A percentile compares a stretch with the other conserved stretches of the same genome.
These are phyloP conservation scores for Caenorhabditis parvicauda DNA, from an alignment of 2,888 invertebrate species.

Conservation along the genomic window DNA sequence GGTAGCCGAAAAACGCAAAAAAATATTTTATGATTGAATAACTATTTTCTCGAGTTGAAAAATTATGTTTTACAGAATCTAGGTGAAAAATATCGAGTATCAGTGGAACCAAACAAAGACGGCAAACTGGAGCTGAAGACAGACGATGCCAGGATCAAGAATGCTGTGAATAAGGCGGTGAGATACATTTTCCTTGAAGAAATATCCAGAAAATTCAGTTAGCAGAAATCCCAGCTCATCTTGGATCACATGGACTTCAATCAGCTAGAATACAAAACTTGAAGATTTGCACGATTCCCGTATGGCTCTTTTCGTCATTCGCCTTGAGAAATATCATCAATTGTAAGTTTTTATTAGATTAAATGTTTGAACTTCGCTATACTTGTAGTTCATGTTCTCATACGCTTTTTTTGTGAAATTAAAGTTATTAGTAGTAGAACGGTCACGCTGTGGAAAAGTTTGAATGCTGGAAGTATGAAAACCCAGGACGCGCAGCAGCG, in stretches of 20 bases:
- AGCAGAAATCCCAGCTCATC: conserved; percentile 31
- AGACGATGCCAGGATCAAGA: conserved; percentile 12
- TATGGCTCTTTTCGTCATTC: conserved; percentile 59
- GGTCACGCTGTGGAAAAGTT: too few relatives aligned
- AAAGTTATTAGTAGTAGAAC: too few relatives aligned
- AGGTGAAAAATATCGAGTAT: conserved; percentile 39
- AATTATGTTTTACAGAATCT: conserved; percentile 37
- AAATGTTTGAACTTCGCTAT: neutral
- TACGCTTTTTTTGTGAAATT: too few relatives aligned
- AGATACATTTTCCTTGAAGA: neutral
- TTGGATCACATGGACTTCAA: conserved; percentile 43
- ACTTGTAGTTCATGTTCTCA: too few relatives aligned
- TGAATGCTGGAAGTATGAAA: too few relatives aligned
- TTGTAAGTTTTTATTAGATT: conserved; percentile 20
- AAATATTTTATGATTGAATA: neutral
- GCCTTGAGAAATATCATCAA: conserved; percentile 53
- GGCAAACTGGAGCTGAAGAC: conserved; percentile 39
- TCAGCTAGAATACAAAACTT: conserved; percentile 53
- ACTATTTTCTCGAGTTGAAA: neutral
- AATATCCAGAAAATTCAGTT: conserved; percentile 17
- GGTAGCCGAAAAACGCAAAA: too few relatives aligned
- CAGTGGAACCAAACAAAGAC: conserved; percentile 35
- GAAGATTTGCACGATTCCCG: conserved; percentile 54
- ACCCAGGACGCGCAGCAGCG: too few relatives aligned
- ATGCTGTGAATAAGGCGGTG: conserved; percentile 14